Conservation (phyloP, 2,888 invertebrate species). For the Ormyrus thymus region DNA sequence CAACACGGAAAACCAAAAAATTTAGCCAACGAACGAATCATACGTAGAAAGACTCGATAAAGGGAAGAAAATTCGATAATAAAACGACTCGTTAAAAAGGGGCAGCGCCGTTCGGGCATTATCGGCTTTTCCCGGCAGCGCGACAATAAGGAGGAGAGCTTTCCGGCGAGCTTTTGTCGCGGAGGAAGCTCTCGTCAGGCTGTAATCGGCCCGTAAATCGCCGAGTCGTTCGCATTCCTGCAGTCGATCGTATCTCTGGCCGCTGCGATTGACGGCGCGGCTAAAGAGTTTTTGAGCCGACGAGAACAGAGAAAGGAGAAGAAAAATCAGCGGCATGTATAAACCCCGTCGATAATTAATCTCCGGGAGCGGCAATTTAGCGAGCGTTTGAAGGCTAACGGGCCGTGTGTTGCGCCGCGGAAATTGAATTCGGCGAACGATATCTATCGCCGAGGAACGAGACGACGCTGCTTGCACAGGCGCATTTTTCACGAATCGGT, state of each 20-base stretch:
- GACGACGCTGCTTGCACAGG: neutral
- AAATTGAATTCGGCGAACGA: conserved; percentile 19
- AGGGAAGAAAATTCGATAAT: neutral
- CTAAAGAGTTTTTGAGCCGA: conserved; percentile 29
- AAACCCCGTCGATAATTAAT: conserved; percentile 23
- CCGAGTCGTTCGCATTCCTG: conserved; percentile 4
- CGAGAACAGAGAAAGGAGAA: neutral
- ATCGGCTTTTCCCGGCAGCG: conserved; percentile 8
- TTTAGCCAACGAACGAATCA: too few relatives aligned
- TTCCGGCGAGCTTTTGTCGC: neutral
- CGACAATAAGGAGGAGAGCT: conserved; percentile 3
- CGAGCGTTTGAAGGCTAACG: conserved; percentile 6
- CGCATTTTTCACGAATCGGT: conserved; percentile 18
- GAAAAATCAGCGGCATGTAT: neutral
- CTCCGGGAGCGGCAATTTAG: neutral
- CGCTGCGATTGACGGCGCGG: conserved; percentile 33
- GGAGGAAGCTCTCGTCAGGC: conserved; percentile 18
- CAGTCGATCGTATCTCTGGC: conserved; percentile 2
- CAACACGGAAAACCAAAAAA: too few relatives aligned
- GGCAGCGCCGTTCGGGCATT: neutral
- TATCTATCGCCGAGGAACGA: neutral
- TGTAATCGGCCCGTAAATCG: neutral
- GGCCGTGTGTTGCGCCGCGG: neutral
- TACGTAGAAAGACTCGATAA: too few relatives aligned
- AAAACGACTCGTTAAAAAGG: conserved; percentile 36